Percentiles rank a stretch among this genome's conserved stretches.
Evolutionary conservation across 2,888 invertebrate species (phyloP).

Genomic region (Pristionchus mayeri): DNA sequence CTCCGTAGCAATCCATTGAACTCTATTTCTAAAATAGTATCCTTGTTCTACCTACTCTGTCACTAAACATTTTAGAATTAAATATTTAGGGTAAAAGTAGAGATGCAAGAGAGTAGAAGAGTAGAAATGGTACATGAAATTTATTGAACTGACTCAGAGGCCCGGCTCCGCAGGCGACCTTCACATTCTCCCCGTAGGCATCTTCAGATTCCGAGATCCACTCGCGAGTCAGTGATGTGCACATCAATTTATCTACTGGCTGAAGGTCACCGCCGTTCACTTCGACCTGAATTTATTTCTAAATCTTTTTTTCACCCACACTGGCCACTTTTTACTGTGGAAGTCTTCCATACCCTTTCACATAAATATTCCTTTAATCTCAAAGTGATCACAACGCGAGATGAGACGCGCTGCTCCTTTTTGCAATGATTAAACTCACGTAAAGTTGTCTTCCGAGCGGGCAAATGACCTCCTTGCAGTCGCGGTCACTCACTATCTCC

Average conservation of each 20-base stretch:
- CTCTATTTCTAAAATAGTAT: no score
- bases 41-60: no score
- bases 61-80: no score
- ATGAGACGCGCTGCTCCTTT: no score
- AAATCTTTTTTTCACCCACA: neutral
- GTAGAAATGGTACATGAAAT: no score
- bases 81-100: no score
- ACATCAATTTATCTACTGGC: slow-evolving; percentile 43
- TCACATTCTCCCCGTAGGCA: slow-evolving; percentile 47
- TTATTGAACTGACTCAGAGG: slow-evolving; percentile 4
- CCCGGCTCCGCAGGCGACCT: slow-evolving; percentile 49
- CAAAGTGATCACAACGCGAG: no score
- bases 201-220: slow-evolving; percentile 48
- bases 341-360: no score
- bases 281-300: slow-evolving; percentile 24
- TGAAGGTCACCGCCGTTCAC: slow-evolving; percentile 41
- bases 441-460: slow-evolving; percentile 41
- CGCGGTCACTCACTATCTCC: slow-evolving; percentile 39
- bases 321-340: no score
- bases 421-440: neutral
- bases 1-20: no score
- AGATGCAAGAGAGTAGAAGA: no score
- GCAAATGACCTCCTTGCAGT: slow-evolving; percentile 49
- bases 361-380: no score
- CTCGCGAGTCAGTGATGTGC: slow-evolving; percentile 43